A percentile compares a stretch with the other conserved stretches of the same genome.
These are phyloP conservation scores for Monarcha castaneiventris DNA, from an alignment of 2,113 vertebrate species.

Conservation along the genomic window DNA sequence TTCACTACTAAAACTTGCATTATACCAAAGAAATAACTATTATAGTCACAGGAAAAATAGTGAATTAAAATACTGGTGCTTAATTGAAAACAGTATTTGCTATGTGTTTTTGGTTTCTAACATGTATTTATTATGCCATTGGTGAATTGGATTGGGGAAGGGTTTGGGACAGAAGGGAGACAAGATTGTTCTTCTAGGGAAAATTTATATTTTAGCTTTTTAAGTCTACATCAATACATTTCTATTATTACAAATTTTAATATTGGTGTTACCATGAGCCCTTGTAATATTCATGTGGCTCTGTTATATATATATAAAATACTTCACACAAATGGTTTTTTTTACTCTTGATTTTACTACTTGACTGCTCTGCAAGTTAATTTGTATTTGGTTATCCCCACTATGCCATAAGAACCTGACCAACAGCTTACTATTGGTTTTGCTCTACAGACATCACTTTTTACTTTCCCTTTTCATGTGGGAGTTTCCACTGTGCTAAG, in stretches of 20 bases:
- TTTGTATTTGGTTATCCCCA: neutral
- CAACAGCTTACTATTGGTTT: neutral
- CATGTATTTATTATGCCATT: neutral
- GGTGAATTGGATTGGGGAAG: neutral
- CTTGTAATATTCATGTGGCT: neutral
- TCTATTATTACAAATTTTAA: neutral
- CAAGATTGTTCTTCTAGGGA: neutral
- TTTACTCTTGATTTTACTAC: neutral
- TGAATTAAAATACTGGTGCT: neutral
- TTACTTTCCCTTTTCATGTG: neutral
- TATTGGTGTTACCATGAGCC: neutral
- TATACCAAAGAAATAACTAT: neutral
- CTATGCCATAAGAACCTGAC: neutral
- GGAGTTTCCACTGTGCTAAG: neutral
- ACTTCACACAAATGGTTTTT: neutral
- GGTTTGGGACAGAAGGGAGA: accelerated
- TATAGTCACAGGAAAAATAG: neutral
- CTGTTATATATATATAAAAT: no score
- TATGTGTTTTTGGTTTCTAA: neutral
- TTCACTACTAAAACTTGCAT: neutral
- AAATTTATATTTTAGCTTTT: neutral
- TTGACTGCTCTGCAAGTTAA: neutral
- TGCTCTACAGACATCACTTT: neutral
- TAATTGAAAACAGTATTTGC: neutral
- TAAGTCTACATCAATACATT: neutral